Evolutionary conservation across 2,888 invertebrate species (phyloP).

Genomic region (Heteromurus nitidus): DNA sequence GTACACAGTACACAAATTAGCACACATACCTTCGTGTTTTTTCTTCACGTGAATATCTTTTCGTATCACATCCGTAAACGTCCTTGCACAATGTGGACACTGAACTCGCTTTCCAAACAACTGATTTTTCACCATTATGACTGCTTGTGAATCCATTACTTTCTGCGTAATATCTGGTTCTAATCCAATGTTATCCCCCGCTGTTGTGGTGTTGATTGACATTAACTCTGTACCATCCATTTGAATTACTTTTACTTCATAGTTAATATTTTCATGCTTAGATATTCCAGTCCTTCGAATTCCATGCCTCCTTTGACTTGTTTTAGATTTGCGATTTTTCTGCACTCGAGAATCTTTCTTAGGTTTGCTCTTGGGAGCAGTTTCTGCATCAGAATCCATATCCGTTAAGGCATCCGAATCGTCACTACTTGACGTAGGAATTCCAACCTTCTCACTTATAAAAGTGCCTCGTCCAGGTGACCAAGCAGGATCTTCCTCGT

Average conservation of each 20-base stretch:
- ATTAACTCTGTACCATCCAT: conserved; percentile 55
- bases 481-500: conserved; percentile 63
- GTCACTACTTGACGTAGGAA: conserved; percentile 45
- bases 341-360: conserved; percentile 33
- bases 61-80: conserved; percentile 47
- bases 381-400: conserved; percentile 36
- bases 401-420: conserved; percentile 51
- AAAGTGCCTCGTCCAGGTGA: conserved; percentile 44
- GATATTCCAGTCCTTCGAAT: not conserved
- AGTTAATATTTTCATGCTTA: conserved; percentile 37
- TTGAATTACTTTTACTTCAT: conserved; percentile 61
- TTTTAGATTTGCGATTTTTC: not conserved
- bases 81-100: conserved; percentile 50
- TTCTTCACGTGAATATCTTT: conserved; percentile 62
- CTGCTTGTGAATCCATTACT: conserved; percentile 59
- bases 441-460: conserved; percentile 47
- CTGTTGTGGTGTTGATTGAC: conserved; percentile 44
- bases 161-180: conserved; percentile 56
- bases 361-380: conserved; percentile 16
- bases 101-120: conserved; percentile 58
- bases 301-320: not conserved
- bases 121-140: conserved; percentile 60
- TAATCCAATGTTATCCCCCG: conserved; percentile 55
- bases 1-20: too few species aligned
- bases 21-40: conserved; percentile 59